Conservation (phyloP, 1,140 invertebrate genomes). For the Dinoponera quadriceps region DNA sequence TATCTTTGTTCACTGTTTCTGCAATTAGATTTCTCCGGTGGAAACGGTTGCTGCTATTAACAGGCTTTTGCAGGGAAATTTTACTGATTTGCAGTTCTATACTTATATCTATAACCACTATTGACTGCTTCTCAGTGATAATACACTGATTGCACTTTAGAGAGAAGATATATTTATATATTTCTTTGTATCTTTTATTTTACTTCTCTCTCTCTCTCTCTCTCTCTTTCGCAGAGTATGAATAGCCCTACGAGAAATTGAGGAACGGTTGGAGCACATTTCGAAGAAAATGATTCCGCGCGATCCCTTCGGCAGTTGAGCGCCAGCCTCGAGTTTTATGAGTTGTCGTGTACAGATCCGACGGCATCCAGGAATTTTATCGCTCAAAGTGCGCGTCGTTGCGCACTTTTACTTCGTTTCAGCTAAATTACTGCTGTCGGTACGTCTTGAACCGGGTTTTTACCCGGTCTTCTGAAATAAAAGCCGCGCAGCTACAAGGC, state of each 20-base stretch:
- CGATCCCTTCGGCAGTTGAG: neutral
- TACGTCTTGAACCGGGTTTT: slow-evolving; percentile 8
- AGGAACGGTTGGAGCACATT: neutral
- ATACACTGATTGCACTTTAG: too few relatives aligned
- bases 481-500: slow-evolving; percentile 37
- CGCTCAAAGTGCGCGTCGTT: slow-evolving; percentile 10
- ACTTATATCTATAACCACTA: too few relatives aligned
- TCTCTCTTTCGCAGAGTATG: neutral
- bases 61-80: too few relatives aligned
- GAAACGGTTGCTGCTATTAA: too few relatives aligned
- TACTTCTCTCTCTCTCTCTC: too few relatives aligned
- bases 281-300: slow-evolving; percentile 10
- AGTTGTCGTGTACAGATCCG: neutral
- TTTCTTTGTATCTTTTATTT: too few relatives aligned
- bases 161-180: too few relatives aligned
- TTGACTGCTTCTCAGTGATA: too few relatives aligned
- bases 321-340: neutral
- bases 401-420: slow-evolving; percentile 24
- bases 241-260: neutral
- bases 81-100: too few relatives aligned
- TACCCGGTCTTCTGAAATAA: slow-evolving; percentile 44
- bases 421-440: slow-evolving; percentile 47
- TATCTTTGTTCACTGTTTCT: too few relatives aligned
- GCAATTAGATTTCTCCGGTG: too few relatives aligned
- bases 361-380: slow-evolving; percentile 13